phyloP scores from a whole-genome alignment of 2,888 invertebrate species.

The Trachelus stipa region DNA sequence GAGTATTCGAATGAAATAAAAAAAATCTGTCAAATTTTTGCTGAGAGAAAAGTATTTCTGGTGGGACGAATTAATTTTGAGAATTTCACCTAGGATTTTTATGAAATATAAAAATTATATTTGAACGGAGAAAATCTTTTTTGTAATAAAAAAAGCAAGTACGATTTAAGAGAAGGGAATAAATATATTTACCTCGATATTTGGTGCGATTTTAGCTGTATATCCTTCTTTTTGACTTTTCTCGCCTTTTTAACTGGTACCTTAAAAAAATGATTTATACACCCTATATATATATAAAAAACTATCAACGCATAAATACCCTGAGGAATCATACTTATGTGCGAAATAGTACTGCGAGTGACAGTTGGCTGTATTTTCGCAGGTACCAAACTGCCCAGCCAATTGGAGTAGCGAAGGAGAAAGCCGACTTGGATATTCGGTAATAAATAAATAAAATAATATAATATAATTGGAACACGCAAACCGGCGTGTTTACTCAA shows the following conservation, averaged over 20 bases:
- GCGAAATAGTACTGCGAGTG: background rate
- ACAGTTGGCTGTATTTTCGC: background rate
- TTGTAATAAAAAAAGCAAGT: background rate
- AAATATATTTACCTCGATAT: background rate
- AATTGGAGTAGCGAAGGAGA: background rate
- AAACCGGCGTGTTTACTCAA: conserved; percentile 21
- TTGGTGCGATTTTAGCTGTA: background rate
- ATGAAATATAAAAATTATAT: background rate
- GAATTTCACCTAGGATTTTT: background rate
- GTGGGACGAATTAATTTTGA: background rate
- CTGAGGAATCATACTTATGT: background rate
- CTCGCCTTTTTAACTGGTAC: background rate
- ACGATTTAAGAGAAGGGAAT: no score
- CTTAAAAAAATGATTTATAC: background rate
- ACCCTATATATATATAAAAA: background rate
- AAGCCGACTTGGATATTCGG: background rate
- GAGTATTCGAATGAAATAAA: background rate
- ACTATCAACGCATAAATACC: background rate
- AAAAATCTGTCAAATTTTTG: background rate
- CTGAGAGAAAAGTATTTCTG: background rate
- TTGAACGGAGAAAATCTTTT: background rate
- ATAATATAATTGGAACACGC: conserved; percentile 41
- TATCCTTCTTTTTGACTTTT: background rate
- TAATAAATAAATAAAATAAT: conserved; percentile 46
- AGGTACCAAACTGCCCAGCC: background rate